phyloP scores from a whole-genome alignment of 92 coral and sea anemone genomes.

The Epizoanthus illoricatus region DNA sequence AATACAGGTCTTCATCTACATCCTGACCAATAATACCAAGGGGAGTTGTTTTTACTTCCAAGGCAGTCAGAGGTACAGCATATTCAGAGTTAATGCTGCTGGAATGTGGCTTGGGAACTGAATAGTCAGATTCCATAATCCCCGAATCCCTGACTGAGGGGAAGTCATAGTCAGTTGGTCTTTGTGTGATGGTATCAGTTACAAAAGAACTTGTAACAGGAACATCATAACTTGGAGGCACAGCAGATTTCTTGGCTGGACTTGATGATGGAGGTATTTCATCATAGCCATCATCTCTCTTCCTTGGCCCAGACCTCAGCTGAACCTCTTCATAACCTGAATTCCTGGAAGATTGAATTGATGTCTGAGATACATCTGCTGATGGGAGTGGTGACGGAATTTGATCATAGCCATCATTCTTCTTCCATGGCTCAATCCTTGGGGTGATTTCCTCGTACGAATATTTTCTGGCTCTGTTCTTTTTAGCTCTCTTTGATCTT shows the following conservation, averaged over 20 bases:
- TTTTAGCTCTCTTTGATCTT: conserved; percentile 33
- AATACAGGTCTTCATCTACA: conserved; percentile 30
- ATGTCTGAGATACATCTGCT: not conserved
- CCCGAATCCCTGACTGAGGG: not conserved
- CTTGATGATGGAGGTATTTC: not conserved
- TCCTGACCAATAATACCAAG: conserved; percentile 6
- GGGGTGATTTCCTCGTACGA: not conserved
- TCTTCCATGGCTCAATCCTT: not conserved
- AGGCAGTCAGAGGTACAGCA: conserved; percentile 5
- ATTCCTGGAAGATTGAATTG: not conserved
- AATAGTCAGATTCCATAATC: not conserved
- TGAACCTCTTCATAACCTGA: conserved; percentile 25
- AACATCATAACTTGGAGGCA: not conserved
- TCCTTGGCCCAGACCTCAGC: conserved; percentile 5
- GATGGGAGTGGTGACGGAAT: not conserved
- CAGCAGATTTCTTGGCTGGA: not conserved
- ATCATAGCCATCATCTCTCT: not conserved
- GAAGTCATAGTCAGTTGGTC: not conserved
- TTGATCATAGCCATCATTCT: not conserved
- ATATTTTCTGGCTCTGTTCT: conserved; percentile 5
- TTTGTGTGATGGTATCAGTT: not conserved
- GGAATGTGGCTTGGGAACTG: conserved; percentile 36
- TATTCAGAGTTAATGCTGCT: conserved; percentile 15
- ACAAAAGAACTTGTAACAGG: conserved; percentile 9
- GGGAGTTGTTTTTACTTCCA: conserved; percentile 6